phyloP scores from a whole-genome alignment of 2,797 vertebrate species.

The Numenius phaeopus region DNA sequence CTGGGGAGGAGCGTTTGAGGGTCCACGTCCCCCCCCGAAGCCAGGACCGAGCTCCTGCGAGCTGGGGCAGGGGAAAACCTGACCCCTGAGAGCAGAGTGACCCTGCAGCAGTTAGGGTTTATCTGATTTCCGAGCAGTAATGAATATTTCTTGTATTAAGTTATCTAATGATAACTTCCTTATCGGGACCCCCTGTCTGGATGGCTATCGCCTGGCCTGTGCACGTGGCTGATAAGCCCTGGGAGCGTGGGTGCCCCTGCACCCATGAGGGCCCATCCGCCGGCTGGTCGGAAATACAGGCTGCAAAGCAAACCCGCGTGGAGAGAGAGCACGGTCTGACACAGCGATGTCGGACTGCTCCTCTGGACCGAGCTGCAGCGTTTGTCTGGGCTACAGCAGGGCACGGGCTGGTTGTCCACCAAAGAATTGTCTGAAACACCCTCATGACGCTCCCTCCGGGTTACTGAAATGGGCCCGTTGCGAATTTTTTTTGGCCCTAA shows the following conservation, averaged over 20 bases:
- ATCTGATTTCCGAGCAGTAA: slow-evolving; percentile 2
- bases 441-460: accelerated
- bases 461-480: not conserved
- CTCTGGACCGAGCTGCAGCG: not conserved
- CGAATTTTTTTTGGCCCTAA: not conserved
- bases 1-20: not conserved
- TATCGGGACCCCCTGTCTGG: not conserved
- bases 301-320: not conserved
- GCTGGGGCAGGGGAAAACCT: not conserved
- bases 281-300: not conserved
- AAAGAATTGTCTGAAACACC: not conserved
- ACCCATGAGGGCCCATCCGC: not conserved
- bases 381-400: not conserved
- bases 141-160: not conserved
- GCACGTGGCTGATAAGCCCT: accelerated
- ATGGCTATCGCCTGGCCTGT: not conserved
- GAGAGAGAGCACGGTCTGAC: not conserved
- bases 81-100: not conserved
- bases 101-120: not conserved
- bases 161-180: not conserved
- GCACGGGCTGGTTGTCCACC: not conserved
- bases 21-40: too few relatives aligned
- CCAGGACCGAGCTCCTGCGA: accelerated
- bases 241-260: not conserved
- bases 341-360: accelerated